Percentiles rank a stretch among this genome's conserved stretches.
Conservation (phyloP, 2,888 invertebrate genomes). For the Rhagonycha fulva region DNA sequence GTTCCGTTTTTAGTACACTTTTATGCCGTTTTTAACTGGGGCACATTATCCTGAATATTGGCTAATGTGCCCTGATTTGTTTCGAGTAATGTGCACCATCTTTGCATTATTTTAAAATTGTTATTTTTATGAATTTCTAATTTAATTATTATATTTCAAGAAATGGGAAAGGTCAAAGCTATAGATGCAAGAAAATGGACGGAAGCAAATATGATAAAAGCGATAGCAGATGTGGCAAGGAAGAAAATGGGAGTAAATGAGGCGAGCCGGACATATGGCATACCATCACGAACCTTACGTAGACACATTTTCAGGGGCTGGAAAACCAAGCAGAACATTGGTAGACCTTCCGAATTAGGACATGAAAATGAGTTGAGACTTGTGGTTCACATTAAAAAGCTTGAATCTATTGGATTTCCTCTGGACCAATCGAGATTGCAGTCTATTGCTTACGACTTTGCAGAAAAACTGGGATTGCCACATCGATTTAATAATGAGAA, state of each 20-base stretch:
- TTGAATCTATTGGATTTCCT: slow-evolving; percentile 4
- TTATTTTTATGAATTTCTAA: too few relatives aligned
- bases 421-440: not conserved
- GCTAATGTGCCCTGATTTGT: too few relatives aligned
- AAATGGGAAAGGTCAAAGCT: too few relatives aligned
- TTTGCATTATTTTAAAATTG: too few relatives aligned
- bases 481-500: slow-evolving; percentile 28
- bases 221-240: not conserved
- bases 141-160: too few relatives aligned
- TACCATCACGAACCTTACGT: not conserved
- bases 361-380: slow-evolving; percentile 27
- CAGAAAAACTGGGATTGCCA: not conserved
- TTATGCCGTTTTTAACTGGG: too few relatives aligned
- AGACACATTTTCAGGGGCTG: not conserved
- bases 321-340: not conserved
- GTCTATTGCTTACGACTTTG: slow-evolving; percentile 1
- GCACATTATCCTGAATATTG: too few relatives aligned
- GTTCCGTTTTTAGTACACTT: too few relatives aligned
- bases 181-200: too few relatives aligned
- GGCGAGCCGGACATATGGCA: not conserved
- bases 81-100: too few relatives aligned
- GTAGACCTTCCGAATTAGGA: not conserved
- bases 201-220: too few relatives aligned
- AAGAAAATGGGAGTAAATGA: not conserved
- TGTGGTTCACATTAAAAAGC: slow-evolving; percentile 30